These are phyloP conservation scores for Mugil cephalus DNA, from an alignment of 2,113 vertebrate genomes.

Conservation along the genomic window DNA sequence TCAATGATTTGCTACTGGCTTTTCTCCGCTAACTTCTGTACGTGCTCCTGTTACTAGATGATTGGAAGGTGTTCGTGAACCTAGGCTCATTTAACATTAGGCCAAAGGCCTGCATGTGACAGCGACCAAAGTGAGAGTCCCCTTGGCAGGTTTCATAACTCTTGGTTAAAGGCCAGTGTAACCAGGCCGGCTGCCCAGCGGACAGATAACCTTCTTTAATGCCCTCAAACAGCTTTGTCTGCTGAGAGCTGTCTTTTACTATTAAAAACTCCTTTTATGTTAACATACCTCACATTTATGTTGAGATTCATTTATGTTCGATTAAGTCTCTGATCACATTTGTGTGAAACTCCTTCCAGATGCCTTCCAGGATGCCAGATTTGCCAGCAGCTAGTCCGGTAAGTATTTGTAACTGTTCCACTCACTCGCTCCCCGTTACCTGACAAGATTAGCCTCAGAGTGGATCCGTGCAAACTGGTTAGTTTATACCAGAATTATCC, in stretches of 20 bases:
- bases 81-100: constrained; percentile 11
- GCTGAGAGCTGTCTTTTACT: background rate
- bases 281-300: background rate
- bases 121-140: constrained; percentile 23
- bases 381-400: constrained; percentile 99
- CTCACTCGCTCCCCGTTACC: constrained; percentile 10
- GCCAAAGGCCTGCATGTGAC: constrained; percentile 29
- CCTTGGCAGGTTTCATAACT: constrained; percentile 40
- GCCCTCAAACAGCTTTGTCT: constrained; percentile 28
- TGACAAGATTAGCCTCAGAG: constrained; percentile 14
- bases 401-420: constrained; percentile 62
- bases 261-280: background rate
- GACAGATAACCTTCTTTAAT: constrained; percentile 48
- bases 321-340: constrained; percentile 9
- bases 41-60: constrained; percentile 4
- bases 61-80: constrained; percentile 35
- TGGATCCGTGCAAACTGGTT: background rate
- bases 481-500: constrained; percentile 10
- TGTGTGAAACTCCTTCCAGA: constrained; percentile 82
- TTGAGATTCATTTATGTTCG: background rate
- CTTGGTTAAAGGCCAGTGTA: constrained; percentile 55
- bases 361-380: constrained; percentile 99
- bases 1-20: constrained; percentile 66
- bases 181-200: constrained; percentile 29
- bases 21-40: constrained; percentile 28